Conservation (phyloP, 2,113 vertebrate species). For the Potamarius usumacintae region DNA sequence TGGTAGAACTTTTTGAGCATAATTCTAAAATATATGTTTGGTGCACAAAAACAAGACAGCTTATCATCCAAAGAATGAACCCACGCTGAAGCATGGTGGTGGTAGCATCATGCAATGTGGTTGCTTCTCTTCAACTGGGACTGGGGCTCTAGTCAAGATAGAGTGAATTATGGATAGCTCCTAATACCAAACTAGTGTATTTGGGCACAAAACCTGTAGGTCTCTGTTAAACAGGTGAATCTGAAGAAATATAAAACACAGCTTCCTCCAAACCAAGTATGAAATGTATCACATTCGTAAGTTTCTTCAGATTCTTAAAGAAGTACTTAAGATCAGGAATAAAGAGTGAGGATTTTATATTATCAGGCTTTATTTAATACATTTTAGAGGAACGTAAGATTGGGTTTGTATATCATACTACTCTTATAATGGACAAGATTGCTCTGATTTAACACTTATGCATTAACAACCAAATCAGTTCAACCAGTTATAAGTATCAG, state of each 20-base stretch:
- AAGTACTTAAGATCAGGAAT: not conserved
- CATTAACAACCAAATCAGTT: not conserved
- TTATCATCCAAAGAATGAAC: not conserved
- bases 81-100: not conserved
- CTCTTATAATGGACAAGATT: not conserved
- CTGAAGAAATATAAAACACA: not conserved
- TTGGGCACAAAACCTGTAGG: not conserved
- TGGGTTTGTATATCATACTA: not conserved
- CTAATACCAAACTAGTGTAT: not conserved
- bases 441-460: not conserved
- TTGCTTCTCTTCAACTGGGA: not conserved
- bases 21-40: not conserved
- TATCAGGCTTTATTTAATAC: not conserved
- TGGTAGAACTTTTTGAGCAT: not conserved
- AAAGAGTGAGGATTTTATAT: not conserved
- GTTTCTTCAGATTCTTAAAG: too few relatives aligned
- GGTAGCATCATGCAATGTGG: not conserved
- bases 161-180: not conserved
- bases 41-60: not conserved
- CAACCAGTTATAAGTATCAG: not conserved
- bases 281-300: too few relatives aligned
- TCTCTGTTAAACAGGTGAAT: not conserved
- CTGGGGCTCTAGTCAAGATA: not conserved
- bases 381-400: not conserved
- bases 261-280: too few relatives aligned